Evolutionary conservation across 92 coral and sea anemone genomes (phyloP), one percentile per base, ranked within the genome.

Genomic region (Desmophyllum pertusum): DNA sequence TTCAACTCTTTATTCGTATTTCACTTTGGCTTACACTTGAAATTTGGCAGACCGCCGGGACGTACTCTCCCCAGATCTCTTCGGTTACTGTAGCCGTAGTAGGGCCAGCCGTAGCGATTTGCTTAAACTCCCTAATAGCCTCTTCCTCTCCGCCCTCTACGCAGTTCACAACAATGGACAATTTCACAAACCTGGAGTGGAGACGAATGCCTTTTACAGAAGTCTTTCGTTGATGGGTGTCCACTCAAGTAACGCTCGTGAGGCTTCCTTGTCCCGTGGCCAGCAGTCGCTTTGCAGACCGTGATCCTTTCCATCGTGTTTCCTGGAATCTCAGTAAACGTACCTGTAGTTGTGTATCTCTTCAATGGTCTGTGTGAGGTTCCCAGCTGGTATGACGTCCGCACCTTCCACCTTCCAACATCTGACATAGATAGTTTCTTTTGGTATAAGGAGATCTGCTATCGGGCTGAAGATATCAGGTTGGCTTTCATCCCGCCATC

Each of bases 151-250:
- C 8, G 43, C 8, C 43, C 43, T 41, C 43, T 68, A 46, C 55
- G 40, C 66, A 59, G 65, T 48, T 72, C 85, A 73, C 65, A 68
- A 73, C 67, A 71, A 35, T 83, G 81, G 87, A 52, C 62, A 69
- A 78, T 73, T 63, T 77, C 73, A 62, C 36, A 46, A 68, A 63
- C 51, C 87, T 83, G 51, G 72, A 43, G 52, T 9, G 36, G 51
- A 36, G 75, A 55, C 55, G 27, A 64, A 39, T 74, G 55, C n/a
- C n/a, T n/a, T n/a, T n/a, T 50, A 83, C 53, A 37, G 43, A 8
- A 73, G 79, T 50, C 86, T 71, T 63, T 63, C 85, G n/a, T 36
- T 37, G 64, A 59, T 80, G 50, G 31, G 31, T 21, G 3, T 59
- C 33, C 65, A 59, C 31, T 19, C 3, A 6, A 57, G 64, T n/a